Conservation (phyloP, 2,888 invertebrate genomes). For the Crepidodera aurea region DNA sequence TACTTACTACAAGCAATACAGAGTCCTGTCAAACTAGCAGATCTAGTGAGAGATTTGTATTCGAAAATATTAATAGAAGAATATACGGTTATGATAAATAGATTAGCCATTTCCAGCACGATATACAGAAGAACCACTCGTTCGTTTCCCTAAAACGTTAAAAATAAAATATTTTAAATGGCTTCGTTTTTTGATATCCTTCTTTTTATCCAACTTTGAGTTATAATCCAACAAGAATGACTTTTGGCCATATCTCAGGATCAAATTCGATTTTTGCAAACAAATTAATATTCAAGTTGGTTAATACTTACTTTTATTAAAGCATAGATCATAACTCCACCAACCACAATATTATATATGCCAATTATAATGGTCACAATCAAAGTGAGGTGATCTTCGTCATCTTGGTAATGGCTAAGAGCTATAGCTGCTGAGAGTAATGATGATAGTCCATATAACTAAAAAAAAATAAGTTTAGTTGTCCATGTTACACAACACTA, state of each 20-base stretch:
- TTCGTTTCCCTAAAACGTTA: constrained; percentile 49
- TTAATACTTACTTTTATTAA: constrained; percentile 41
- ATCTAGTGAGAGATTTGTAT: constrained; percentile 35
- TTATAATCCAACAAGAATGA: too few species aligned
- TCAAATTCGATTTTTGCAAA: too few species aligned
- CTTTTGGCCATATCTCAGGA: too few species aligned
- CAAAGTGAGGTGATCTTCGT: constrained; percentile 33
- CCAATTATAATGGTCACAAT: constrained; percentile 40
- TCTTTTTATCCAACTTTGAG: too few species aligned
- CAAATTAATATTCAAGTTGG: constrained; percentile 4
- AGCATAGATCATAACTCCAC: constrained; percentile 34
- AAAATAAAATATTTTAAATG: background rate
- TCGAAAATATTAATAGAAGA: constrained; percentile 47
- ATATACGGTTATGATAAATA: constrained; percentile 51
- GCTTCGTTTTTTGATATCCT: too few species aligned
- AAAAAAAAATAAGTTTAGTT: constrained; percentile 31
- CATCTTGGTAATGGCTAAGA: constrained; percentile 20
- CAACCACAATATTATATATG: constrained; percentile 34
- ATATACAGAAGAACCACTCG: constrained; percentile 49
- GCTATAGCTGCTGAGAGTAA: constrained; percentile 31
- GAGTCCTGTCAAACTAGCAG: constrained; percentile 27
- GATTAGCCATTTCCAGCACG: constrained; percentile 46
- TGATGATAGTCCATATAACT: constrained; percentile 37
- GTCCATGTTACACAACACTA: too few species aligned
- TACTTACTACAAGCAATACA: constrained; percentile 47